Evolutionary conservation across 2,113 vertebrate species (phyloP), one percentile per base, ranked within the genome.

Genomic region (Campylorhamphus procurvoides): DNA sequence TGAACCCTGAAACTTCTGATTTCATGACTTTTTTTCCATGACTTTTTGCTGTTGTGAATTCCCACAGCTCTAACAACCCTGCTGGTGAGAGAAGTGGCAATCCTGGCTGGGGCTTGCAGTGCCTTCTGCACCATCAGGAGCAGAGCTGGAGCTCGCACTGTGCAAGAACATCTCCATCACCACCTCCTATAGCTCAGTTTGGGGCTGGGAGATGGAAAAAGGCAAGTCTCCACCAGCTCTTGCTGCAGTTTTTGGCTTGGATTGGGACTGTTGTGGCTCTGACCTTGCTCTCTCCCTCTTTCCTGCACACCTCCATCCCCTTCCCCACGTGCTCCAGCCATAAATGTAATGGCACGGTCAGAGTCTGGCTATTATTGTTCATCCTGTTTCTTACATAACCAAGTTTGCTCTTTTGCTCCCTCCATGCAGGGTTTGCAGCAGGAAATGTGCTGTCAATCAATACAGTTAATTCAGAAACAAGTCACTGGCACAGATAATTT

Each of bases 191-290:
- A 39, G 6, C 49, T 87, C 16, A 2, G 0, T 52, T 10, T 27
- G 27, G 15, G 35, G 16, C 42, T 63, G 35, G 17, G 16, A 83
- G 16, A 10, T 2, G 7, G 6, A 31, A 24, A 72, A 72, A 58
- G 22, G 3, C 25, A 20, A 9, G 1, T 2, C 12, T 12, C 18
- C 37, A 1, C 4, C 19, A 6, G 33, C 12, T 18, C 19, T 63
- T 2, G 0, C 18, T 35, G 27, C 8, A 10, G 1, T 1, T 14
- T 52, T 60, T 75, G 4, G 10, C 8, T 6, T 2, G 13, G 1
- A 63, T 77, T 3, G 4, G 55, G 46, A 31, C 19, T 71, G 50
- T 12, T 44, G 12, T 37, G 24, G 12, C n/a, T 82, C 42, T 39
- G 13, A 56, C 23, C 8, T 6, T 2, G 4, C 29, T 77, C 39